Percentiles rank a stretch among this genome's conserved stretches.
Conservation (phyloP, 2,888 invertebrate species). For the Nemapogon koenigi region DNA sequence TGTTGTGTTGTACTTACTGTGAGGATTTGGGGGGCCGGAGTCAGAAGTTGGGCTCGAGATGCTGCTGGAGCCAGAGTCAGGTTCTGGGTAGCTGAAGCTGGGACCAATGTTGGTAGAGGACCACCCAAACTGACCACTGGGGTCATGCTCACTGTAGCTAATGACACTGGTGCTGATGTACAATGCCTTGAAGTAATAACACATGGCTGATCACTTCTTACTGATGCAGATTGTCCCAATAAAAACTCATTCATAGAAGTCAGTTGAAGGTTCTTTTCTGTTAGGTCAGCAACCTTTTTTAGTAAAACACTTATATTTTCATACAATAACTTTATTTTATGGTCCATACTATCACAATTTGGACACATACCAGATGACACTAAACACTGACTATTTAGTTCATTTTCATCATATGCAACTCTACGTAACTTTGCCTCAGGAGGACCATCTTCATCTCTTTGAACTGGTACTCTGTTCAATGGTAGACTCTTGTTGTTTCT, state of each 20-base stretch:
- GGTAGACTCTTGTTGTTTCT: conserved; percentile 25
- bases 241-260: conserved; percentile 59
- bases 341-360: conserved; percentile 46
- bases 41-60: conserved; percentile 48
- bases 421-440: conserved; percentile 51
- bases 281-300: conserved; percentile 49
- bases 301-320: conserved; percentile 55
- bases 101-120: conserved; percentile 46
- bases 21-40: conserved; percentile 52
- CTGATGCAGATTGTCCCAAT: conserved; percentile 44
- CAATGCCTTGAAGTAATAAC: conserved; percentile 56
- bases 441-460: conserved; percentile 43
- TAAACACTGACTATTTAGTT: conserved; percentile 33
- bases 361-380: conserved; percentile 31
- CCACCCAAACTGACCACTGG: conserved; percentile 54
- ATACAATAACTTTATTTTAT: conserved; percentile 50
- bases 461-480: conserved; percentile 31
- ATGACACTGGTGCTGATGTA: conserved; percentile 50
- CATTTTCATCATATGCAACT: conserved; percentile 37
- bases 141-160: conserved; percentile 56
- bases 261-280: conserved; percentile 51
- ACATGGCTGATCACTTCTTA: conserved; percentile 48
- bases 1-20: conserved; percentile 58
- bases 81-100: conserved; percentile 44
- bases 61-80: conserved; percentile 48